Conservation (phyloP, 2,888 invertebrate species). For the Aphidoletes aphidimyza region DNA sequence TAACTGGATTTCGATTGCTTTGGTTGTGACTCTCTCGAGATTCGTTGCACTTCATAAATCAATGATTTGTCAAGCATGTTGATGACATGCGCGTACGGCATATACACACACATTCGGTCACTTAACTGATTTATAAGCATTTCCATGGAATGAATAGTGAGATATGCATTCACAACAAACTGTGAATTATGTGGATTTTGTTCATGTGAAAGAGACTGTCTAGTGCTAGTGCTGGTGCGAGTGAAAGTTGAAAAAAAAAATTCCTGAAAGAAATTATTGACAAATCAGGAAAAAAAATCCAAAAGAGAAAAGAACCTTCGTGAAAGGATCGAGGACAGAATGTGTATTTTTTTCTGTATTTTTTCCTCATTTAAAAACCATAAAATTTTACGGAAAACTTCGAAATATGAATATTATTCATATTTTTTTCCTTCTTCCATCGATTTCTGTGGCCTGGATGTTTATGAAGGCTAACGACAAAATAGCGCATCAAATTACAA, state of each 20-base stretch:
- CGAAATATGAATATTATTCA: background rate
- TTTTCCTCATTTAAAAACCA: constrained; percentile 27
- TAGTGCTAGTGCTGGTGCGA: background rate
- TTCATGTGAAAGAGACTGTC: constrained; percentile 13
- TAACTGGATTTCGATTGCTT: constrained; percentile 28
- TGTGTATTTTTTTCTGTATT: background rate
- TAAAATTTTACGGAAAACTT: constrained; percentile 1
- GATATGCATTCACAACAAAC: background rate
- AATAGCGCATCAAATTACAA: constrained; percentile 35
- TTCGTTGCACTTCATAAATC: constrained; percentile 48
- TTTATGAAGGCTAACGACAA: background rate
- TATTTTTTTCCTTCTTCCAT: background rate
- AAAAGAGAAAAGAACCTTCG: too few relatives aligned
- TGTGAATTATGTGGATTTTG: constrained; percentile 14
- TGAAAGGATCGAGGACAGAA: background rate
- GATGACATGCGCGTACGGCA: constrained; percentile 27
- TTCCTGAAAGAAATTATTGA: background rate
- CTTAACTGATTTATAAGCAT: background rate
- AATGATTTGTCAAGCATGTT: constrained; percentile 36
- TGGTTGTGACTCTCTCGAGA: background rate
- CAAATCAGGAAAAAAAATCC: background rate
- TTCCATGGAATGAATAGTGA: background rate
- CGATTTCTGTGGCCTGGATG: background rate
- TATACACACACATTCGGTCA: background rate
- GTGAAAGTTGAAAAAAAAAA: constrained; percentile 34